A percentile compares a stretch with the other conserved stretches of the same genome.
Conservation (phyloP, 2,113 vertebrate genomes). For the Oreochromis niloticus region DNA sequence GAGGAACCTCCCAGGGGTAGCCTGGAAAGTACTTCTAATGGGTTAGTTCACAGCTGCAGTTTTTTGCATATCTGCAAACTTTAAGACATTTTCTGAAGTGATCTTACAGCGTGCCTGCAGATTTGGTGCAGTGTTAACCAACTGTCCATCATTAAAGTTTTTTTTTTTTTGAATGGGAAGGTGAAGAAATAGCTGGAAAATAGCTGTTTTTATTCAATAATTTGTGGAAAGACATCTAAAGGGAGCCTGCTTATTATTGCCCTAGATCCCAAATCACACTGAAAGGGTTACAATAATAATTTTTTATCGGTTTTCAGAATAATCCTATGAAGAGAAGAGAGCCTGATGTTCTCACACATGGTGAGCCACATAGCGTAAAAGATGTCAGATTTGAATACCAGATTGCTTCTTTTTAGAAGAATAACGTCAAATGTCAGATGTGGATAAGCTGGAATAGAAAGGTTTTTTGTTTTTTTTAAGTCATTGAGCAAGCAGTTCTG, state of each 20-base stretch:
- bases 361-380: neutral
- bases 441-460: neutral
- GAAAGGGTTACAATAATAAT: neutral
- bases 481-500: neutral
- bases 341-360: neutral
- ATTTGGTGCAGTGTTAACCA: neutral
- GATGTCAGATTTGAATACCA: neutral
- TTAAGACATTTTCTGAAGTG: neutral
- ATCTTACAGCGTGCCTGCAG: neutral
- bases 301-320: neutral
- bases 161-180: neutral
- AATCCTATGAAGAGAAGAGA: neutral
- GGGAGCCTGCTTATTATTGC: neutral
- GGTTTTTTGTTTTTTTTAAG: neutral
- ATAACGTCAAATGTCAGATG: neutral
- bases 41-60: slow-evolving; percentile 24
- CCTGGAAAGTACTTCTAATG: neutral
- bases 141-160: neutral
- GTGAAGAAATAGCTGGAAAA: neutral
- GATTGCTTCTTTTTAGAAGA: neutral
- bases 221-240: neutral
- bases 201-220: neutral
- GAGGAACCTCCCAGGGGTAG: slow-evolving; percentile 14
- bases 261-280: neutral
- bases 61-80: slow-evolving; percentile 31